These are phyloP conservation scores for Zophobas atratus DNA, from an alignment of 1,140 invertebrate genomes.

Conservation along the genomic window DNA sequence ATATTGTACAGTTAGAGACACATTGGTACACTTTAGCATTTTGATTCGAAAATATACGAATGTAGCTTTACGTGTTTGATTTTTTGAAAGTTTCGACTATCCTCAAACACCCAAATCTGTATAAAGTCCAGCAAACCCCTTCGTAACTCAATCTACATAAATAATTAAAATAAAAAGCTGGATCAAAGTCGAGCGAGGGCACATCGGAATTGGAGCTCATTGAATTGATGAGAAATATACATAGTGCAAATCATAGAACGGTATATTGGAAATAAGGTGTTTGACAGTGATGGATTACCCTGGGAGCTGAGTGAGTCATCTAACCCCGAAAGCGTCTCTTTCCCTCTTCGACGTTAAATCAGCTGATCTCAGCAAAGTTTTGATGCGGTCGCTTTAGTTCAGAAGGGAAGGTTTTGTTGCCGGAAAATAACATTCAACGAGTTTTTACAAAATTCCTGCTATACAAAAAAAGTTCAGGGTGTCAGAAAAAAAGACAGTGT, in stretches of 20 bases:
- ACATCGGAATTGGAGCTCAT: constrained; percentile 63
- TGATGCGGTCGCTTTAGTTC: no score
- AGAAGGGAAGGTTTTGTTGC: no score
- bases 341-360: constrained; percentile 45
- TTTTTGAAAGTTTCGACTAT: constrained; percentile 2
- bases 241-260: constrained; percentile 64
- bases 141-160: background rate
- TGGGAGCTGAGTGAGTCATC: constrained; percentile 62
- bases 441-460: background rate
- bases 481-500: no score
- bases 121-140: background rate
- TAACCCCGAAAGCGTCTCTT: constrained; percentile 39
- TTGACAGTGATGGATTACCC: constrained; percentile 64
- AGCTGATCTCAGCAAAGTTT: constrained; percentile 51
- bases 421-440: background rate
- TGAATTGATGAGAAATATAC: constrained; percentile 63
- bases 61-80: constrained; percentile 57
- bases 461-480: no score
- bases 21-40: constrained; percentile 61
- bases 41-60: constrained; percentile 60
- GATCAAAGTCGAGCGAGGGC: background rate
- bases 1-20: constrained; percentile 61
- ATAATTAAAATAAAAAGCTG: constrained; percentile 16
- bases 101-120: background rate
- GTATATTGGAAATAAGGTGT: constrained; percentile 65